Conservation (phyloP, 2,797 vertebrate species). For the Pangasius krempfi region DNA sequence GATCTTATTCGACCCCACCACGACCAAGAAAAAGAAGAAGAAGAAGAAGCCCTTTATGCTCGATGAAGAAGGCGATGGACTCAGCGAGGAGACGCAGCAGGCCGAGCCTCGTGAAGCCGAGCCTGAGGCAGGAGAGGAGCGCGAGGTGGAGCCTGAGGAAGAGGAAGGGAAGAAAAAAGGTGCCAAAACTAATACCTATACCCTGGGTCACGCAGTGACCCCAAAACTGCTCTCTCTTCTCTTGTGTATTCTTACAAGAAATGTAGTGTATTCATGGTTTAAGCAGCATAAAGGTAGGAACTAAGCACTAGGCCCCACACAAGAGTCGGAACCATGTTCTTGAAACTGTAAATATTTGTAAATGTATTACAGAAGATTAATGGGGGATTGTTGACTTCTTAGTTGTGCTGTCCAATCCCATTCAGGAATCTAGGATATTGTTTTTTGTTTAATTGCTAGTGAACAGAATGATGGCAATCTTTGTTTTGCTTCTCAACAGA, state of each 20-base stretch:
- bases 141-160: conserved; percentile 82
- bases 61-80: conserved; percentile 82
- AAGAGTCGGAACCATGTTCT: no score
- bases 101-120: conserved; percentile 82
- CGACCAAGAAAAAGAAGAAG: conserved; percentile 90
- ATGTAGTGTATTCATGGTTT: neutral
- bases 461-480: neutral
- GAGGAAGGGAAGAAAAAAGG: conserved; percentile 85
- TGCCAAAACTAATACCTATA: conserved; percentile 45
- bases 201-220: neutral
- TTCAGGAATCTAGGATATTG: neutral
- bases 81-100: conserved; percentile 78
- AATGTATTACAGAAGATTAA: neutral
- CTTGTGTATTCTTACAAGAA: neutral
- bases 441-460: neutral
- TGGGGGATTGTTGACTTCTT: neutral
- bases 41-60: conserved; percentile 90
- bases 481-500: conserved; percentile 66
- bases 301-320: neutral
- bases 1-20: conserved; percentile 90
- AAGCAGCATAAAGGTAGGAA: neutral
- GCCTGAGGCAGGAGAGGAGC: conserved; percentile 78
- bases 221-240: no score
- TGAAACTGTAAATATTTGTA: neutral
- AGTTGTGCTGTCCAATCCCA: neutral